Evolutionary conservation across 2,888 invertebrate species (phyloP).

Genomic region (Autographa gamma): DNA sequence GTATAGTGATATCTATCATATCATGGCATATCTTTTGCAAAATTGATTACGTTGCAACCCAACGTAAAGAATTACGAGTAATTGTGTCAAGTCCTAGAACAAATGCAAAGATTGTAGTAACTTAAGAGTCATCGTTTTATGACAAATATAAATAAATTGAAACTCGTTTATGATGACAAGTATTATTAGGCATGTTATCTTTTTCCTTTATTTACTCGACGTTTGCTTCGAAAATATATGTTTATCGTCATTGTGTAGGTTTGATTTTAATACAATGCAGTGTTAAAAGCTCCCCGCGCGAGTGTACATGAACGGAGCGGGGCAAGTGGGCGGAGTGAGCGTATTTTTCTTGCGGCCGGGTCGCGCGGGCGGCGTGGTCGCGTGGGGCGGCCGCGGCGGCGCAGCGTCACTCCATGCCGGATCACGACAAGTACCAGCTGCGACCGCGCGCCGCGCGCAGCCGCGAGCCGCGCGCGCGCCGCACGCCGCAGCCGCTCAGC

Average conservation of each 20-base stretch:
- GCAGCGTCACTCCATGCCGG: constrained; percentile 83
- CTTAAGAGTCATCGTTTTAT: background rate
- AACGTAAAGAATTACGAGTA: background rate
- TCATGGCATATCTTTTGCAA: background rate
- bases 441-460: constrained; percentile 86
- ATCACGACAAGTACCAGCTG: constrained; percentile 88
- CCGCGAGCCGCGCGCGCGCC: constrained; percentile 88
- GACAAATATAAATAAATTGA: background rate
- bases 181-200: background rate
- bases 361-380: constrained; percentile 68
- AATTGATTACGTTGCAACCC: background rate
- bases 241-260: constrained; percentile 44
- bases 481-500: constrained; percentile 93
- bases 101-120: background rate
- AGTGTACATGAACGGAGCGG: constrained; percentile 85
- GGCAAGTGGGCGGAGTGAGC: constrained; percentile 79
- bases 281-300: constrained; percentile 54
- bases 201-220: constrained; percentile 15
- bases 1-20: background rate
- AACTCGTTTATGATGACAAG: background rate
- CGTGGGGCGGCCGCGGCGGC: constrained; percentile 56
- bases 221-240: constrained; percentile 34
- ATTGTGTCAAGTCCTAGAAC: background rate
- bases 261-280: constrained; percentile 51
- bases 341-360: constrained; percentile 81